Conservation (phyloP, 2,797 vertebrate genomes). For the Alectoris magna region DNA sequence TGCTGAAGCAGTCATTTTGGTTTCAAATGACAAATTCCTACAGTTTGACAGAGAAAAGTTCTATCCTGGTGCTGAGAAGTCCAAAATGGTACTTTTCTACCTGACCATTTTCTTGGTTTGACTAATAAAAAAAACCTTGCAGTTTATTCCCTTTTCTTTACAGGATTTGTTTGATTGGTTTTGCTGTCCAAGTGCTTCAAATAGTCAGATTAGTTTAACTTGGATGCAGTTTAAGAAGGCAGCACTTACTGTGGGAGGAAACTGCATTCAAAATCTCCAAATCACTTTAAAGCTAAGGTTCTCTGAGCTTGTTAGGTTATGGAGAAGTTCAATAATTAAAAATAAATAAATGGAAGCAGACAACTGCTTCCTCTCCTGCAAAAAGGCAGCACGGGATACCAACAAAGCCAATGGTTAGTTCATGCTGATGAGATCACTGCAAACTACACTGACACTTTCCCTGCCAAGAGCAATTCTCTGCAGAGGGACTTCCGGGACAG, state of each 20-base stretch:
- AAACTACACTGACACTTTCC: background rate
- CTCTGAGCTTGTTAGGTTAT: background rate
- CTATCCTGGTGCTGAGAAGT: background rate
- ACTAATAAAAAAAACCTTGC: background rate
- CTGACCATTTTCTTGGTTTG: background rate
- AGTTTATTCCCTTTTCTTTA: slow-evolving; percentile 7
- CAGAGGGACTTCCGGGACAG: slow-evolving; percentile 54
- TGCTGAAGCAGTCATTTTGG: slow-evolving; percentile 30
- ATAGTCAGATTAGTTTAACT: background rate
- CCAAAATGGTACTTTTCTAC: background rate
- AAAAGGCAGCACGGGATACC: background rate
- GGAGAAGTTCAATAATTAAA: background rate
- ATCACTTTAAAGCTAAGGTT: background rate
- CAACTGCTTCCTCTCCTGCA: background rate
- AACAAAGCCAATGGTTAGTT: background rate
- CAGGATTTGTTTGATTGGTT: background rate
- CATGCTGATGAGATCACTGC: too few relatives aligned
- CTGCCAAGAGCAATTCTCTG: slow-evolving; percentile 58
- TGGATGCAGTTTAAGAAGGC: background rate
- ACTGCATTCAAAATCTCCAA: background rate
- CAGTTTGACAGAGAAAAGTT: background rate
- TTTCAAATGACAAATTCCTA: slow-evolving; percentile 24
- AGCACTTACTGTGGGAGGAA: background rate
- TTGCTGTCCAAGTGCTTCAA: slow-evolving; percentile 14
- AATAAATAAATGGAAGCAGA: background rate